Conservation (phyloP, 2,888 invertebrate genomes). For the Hoplodrina blanda region DNA sequence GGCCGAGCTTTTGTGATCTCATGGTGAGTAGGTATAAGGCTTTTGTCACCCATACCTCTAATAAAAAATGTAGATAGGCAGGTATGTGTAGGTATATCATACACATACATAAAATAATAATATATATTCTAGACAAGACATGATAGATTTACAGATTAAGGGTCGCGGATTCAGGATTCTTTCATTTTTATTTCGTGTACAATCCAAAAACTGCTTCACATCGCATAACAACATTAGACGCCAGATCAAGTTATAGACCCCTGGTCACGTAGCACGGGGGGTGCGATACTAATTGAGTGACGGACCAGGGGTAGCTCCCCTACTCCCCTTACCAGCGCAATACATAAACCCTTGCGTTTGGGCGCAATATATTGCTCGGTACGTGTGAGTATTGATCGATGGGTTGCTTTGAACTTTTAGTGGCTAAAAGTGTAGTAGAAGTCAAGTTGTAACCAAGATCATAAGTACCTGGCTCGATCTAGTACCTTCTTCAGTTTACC, state of each 20-base stretch:
- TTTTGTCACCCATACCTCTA: too few relatives aligned
- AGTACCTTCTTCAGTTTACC: too few relatives aligned
- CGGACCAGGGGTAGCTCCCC: conserved; percentile 42
- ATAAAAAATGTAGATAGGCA: too few relatives aligned
- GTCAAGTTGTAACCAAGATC: neutral
- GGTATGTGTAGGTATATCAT: too few relatives aligned
- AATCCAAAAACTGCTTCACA: neutral
- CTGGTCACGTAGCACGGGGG: conserved; percentile 52
- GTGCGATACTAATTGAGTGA: conserved; percentile 54
- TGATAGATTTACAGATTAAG: neutral
- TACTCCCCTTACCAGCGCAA: conserved; percentile 53
- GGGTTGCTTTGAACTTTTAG: neutral
- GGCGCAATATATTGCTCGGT: conserved; percentile 28
- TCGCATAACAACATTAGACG: neutral
- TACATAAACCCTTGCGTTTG: conserved; percentile 58
- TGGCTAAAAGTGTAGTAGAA: neutral
- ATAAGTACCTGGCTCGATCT: neutral
- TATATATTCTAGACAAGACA: too few relatives aligned
- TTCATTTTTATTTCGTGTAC: neutral
- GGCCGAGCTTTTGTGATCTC: too few relatives aligned
- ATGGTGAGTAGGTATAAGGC: too few relatives aligned
- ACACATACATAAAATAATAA: too few relatives aligned
- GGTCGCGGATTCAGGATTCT: neutral
- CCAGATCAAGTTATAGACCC: conserved; percentile 13
- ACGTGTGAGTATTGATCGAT: conserved; percentile 36